Base-by-base conservation (phyloP, 2,797 vertebrate genomes). In the Scolopax rusticola region DNA sequence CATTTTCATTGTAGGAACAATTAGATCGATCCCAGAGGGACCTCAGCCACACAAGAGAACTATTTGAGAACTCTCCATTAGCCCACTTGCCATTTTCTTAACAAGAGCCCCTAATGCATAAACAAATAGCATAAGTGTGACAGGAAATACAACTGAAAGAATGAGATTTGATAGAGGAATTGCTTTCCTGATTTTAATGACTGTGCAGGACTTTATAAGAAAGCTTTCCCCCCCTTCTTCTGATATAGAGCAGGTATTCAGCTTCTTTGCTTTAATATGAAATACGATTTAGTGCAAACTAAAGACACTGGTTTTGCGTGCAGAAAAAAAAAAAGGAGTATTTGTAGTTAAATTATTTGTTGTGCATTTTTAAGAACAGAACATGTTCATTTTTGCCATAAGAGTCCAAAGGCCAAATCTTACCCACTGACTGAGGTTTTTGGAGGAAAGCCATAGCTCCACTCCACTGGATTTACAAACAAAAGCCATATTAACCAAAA, bases 61-160 rank as follows among this genome's bases (percentile, higher is more conserved):
- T 95, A 97, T 97, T 67, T 95, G 91, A 97, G 95, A 97, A 79
- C 50, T 93, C 89, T 94, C 95, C 88, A 96, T 97, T 97, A 97
- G 92, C 79, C 75, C 74, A 75, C 86, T 97, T 95, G 81, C 95
- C 90, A 91, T 95, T 96, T 96, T 89, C 90, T 93, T 95, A 96
- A 96, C 89, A 90, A 92, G 92, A 97, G 84, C 74, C 54, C 54
- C 84, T 79, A 88, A 85, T 38, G 63, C 83, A 95, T 97, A 97
- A 97, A 96, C 95, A 97, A 97, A 94, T 87, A 96, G 68, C 54
- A 61, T 38, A 76, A 95, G 82, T 89, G 78, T 97, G 94, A 93
- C 87, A 96, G 96, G 95, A 96, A 97, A 96, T 89, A 90, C 96
- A 98, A 84, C 36, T 51, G 76, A 96, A 96, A 82, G 94, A 95